Evolutionary conservation across 2,797 vertebrate genomes (phyloP).

Genomic region (Acipenser transmontanus): DNA sequence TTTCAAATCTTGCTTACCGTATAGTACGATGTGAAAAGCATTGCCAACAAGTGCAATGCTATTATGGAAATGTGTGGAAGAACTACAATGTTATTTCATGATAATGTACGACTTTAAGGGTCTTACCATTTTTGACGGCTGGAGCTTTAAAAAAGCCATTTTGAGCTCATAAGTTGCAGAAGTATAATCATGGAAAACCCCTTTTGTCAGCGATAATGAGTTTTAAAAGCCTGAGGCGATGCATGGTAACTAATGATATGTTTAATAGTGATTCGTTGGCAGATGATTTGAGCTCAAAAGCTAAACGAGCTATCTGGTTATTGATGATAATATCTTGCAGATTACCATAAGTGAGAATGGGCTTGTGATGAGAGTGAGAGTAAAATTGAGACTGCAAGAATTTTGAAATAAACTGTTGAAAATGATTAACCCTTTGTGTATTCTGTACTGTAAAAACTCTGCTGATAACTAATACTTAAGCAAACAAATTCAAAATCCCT

Average conservation of each 20-base stretch:
- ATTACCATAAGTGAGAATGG: slow-evolving; percentile 12
- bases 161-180: slow-evolving; percentile 1
- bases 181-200: slow-evolving; percentile 9
- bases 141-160: neutral
- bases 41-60: no score
- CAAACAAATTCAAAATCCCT: no score
- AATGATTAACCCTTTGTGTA: no score
- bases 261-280: slow-evolving; percentile 43
- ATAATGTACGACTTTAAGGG: neutral
- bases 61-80: no score
- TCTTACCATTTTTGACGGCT: no score
- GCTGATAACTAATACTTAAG: no score
- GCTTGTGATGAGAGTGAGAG: no score
- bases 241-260: slow-evolving; percentile 38
- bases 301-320: slow-evolving; percentile 57
- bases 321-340: slow-evolving; percentile 36
- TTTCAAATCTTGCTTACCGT: no score
- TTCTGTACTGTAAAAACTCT: no score
- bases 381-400: no score
- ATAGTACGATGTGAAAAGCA: no score
- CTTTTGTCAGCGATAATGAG: slow-evolving; percentile 26
- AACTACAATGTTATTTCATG: neutral
- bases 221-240: slow-evolving; percentile 30
- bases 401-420: no score
- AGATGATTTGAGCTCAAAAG: slow-evolving; percentile 33